A percentile compares a stretch with the other conserved stretches of the same genome.
Conservation (phyloP, 1,140 invertebrate genomes). For the Ylistrum balloti region DNA sequence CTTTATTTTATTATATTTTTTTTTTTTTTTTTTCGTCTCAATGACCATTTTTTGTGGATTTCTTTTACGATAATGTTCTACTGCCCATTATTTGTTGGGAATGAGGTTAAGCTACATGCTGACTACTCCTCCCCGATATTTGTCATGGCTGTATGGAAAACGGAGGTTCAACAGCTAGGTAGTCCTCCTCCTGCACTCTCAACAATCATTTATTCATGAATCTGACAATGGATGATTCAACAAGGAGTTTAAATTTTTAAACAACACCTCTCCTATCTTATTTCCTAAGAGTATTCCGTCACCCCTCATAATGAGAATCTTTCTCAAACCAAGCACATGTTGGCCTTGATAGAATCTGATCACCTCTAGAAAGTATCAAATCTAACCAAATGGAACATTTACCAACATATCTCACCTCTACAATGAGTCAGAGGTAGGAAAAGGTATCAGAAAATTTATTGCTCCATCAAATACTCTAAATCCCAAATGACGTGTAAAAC, state of each 20-base stretch:
- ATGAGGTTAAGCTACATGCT: neutral
- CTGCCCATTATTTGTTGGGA: neutral
- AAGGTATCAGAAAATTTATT: neutral
- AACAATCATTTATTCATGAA: neutral
- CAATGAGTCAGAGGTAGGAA: neutral
- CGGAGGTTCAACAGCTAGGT: neutral
- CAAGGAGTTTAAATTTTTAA: neutral
- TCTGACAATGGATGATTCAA: slow-evolving; percentile 5
- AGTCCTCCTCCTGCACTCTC: neutral
- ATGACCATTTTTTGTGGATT: neutral
- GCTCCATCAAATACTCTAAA: too few relatives aligned
- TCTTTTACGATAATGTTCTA: neutral
- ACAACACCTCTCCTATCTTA: neutral
- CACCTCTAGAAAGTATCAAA: neutral
- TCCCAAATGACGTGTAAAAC: too few relatives aligned
- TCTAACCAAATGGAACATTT: neutral
- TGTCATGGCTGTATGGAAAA: neutral
- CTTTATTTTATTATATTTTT: too few relatives aligned
- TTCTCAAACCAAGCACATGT: neutral
- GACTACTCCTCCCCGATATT: neutral
- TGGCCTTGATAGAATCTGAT: neutral
- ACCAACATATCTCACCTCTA: neutral
- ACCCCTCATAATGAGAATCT: neutral
- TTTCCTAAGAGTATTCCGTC: neutral
- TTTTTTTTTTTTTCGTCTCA: neutral